A percentile compares a stretch with the other conserved stretches of the same genome.
Conservation (phyloP, 1,140 invertebrate species). For the Drosophila asahinai region DNA sequence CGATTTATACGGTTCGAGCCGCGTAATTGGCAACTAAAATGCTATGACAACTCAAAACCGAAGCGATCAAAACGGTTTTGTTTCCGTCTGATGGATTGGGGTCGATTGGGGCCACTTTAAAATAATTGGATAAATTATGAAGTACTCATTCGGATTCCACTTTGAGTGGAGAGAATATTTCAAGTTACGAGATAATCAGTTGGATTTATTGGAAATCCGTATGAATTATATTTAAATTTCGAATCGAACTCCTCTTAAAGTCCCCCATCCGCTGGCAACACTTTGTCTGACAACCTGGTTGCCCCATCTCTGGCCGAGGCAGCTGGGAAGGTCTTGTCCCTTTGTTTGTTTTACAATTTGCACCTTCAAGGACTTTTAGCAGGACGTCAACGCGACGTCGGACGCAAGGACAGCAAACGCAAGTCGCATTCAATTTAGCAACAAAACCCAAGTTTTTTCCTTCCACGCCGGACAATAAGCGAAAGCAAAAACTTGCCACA, state of each 20-base stretch:
- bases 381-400: slow-evolving; percentile 42
- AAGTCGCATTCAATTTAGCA: slow-evolving; percentile 79
- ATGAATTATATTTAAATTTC: background rate
- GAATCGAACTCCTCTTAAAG: slow-evolving; percentile 1
- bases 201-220: background rate
- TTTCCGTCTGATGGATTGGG: slow-evolving; percentile 25
- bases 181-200: background rate
- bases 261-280: background rate
- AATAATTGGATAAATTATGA: slow-evolving; percentile 19
- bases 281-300: slow-evolving; percentile 29
- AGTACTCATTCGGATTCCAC: background rate
- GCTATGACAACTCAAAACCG: slow-evolving; percentile 44
- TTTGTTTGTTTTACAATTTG: slow-evolving; percentile 56
- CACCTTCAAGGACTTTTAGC: slow-evolving; percentile 57
- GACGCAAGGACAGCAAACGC: slow-evolving; percentile 47
- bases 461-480: slow-evolving; percentile 66
- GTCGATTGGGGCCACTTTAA: background rate
- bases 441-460: slow-evolving; percentile 70
- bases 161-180: background rate
- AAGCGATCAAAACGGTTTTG: slow-evolving; percentile 33
- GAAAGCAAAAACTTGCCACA: slow-evolving; percentile 62
- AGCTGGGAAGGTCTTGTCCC: slow-evolving; percentile 28
- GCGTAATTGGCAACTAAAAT: slow-evolving; percentile 69
- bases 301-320: slow-evolving; percentile 20
- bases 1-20: slow-evolving; percentile 60